Conservation (phyloP, 2,113 vertebrate species). For the Charadrius vociferus region DNA sequence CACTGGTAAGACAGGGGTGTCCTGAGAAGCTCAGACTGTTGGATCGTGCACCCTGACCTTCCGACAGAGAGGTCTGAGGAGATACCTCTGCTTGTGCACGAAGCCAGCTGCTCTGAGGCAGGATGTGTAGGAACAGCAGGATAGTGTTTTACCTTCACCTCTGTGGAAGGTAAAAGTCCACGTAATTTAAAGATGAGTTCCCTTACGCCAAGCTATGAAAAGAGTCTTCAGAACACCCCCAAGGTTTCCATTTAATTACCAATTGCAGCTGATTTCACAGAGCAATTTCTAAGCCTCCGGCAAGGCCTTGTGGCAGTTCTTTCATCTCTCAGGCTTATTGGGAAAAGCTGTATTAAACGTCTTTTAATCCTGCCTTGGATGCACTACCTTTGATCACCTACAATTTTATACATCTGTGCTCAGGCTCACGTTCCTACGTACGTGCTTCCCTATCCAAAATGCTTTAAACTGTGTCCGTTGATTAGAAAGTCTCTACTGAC, state of each 20-base stretch:
- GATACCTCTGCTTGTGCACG: not conserved
- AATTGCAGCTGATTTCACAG: slow-evolving; percentile 62
- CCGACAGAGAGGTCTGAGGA: not conserved
- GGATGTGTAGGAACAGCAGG: not conserved
- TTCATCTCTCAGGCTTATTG: slow-evolving; percentile 72
- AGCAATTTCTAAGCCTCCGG: slow-evolving; percentile 69
- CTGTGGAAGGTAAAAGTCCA: not conserved
- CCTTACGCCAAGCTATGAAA: slow-evolving; percentile 4
- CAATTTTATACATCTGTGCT: slow-evolving; percentile 54
- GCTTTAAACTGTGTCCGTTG: slow-evolving; percentile 49
- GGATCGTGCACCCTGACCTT: not conserved
- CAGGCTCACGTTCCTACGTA: not conserved
- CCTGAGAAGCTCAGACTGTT: not conserved
- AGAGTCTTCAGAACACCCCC: slow-evolving; percentile 47
- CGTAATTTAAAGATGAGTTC: slow-evolving; percentile 46
- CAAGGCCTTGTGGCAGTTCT: slow-evolving; percentile 66
- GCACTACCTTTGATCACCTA: slow-evolving; percentile 69
- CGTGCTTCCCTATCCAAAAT: slow-evolving; percentile 34
- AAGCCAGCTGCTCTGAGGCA: not conserved
- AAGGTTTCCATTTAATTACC: slow-evolving; percentile 71
- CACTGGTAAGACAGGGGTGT: not conserved
- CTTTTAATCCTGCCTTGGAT: slow-evolving; percentile 69
- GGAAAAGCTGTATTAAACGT: slow-evolving; percentile 68
- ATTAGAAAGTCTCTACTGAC: slow-evolving; percentile 21
- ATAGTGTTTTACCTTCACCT: not conserved